Evolutionary conservation across 2,888 invertebrate genomes (phyloP).

Genomic region (Plagiodera versicolora): DNA sequence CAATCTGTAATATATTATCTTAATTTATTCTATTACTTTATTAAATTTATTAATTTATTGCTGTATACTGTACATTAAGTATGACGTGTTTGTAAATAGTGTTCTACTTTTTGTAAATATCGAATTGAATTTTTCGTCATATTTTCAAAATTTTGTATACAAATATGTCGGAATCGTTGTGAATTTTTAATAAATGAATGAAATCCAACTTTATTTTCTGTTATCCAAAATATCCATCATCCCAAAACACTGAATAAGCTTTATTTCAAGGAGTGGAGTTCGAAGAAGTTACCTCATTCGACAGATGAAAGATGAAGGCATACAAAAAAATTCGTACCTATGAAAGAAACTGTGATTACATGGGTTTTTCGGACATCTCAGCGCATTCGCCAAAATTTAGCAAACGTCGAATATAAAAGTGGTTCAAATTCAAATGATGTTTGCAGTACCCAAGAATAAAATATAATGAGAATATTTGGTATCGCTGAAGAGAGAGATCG

Average conservation of each 20-base stretch:
- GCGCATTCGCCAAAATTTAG: constrained; percentile 14
- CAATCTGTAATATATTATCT: constrained; percentile 41
- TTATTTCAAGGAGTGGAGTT: too few relatives aligned
- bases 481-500: constrained; percentile 14
- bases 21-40: constrained; percentile 38
- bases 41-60: constrained; percentile 39
- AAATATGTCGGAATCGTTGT: constrained; percentile 40
- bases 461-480: too few relatives aligned
- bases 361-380: too few relatives aligned
- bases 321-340: too few relatives aligned
- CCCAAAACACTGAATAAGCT: too few relatives aligned
- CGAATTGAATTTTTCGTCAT: constrained; percentile 15
- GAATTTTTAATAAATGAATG: constrained; percentile 39
- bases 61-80: constrained; percentile 37
- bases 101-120: constrained; percentile 38
- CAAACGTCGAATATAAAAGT: too few relatives aligned
- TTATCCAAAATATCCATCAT: background rate
- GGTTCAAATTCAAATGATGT: too few relatives aligned
- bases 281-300: too few relatives aligned
- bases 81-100: constrained; percentile 36
- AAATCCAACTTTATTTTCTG: background rate
- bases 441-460: too few relatives aligned
- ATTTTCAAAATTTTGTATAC: constrained; percentile 30
- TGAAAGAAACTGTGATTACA: too few relatives aligned
- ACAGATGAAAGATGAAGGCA: too few relatives aligned